These are phyloP conservation scores for Nannobrachium achirus DNA, from an alignment of 2,113 vertebrate species.

Conservation along the genomic window DNA sequence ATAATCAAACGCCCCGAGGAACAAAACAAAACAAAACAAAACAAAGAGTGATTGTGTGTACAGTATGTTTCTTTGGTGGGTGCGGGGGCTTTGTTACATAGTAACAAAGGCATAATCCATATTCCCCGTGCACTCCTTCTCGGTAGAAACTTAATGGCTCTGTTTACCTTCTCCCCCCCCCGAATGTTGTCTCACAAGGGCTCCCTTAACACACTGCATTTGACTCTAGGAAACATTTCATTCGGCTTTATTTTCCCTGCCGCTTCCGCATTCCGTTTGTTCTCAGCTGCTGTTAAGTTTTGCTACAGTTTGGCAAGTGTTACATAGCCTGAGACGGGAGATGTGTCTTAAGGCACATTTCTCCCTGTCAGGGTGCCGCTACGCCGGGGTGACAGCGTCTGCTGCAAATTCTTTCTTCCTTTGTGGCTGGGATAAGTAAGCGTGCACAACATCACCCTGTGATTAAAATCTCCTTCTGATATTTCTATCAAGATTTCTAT, in stretches of 20 bases:
- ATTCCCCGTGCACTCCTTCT: slow-evolving; percentile 58
- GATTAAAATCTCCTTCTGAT: slow-evolving; percentile 97
- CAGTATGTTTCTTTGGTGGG: slow-evolving; percentile 8
- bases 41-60: slow-evolving; percentile 43
- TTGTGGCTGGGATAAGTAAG: slow-evolving; percentile 90
- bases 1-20: slow-evolving; percentile 52
- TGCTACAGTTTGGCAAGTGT: slow-evolving; percentile 89
- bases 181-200: slow-evolving; percentile 73
- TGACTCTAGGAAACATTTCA: slow-evolving; percentile 88
- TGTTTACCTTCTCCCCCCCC: slow-evolving; percentile 72
- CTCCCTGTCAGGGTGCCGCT: slow-evolving; percentile 89
- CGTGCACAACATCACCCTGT: slow-evolving; percentile 91
- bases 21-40: slow-evolving; percentile 63
- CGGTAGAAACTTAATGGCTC: slow-evolving; percentile 74
- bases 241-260: slow-evolving; percentile 86
- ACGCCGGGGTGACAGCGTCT: slow-evolving; percentile 88
- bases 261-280: slow-evolving; percentile 93
- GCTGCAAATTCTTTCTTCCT: slow-evolving; percentile 90
- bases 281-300: slow-evolving; percentile 90
- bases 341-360: slow-evolving; percentile 94
- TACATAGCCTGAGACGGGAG: slow-evolving; percentile 86
- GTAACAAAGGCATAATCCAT: slow-evolving; percentile 50
- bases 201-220: slow-evolving; percentile 87
- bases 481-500: slow-evolving; percentile 94
- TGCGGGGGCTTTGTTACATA: neutral